Base-by-base conservation (phyloP, 2,797 vertebrate species). In the Tiaroga cobitis region DNA sequence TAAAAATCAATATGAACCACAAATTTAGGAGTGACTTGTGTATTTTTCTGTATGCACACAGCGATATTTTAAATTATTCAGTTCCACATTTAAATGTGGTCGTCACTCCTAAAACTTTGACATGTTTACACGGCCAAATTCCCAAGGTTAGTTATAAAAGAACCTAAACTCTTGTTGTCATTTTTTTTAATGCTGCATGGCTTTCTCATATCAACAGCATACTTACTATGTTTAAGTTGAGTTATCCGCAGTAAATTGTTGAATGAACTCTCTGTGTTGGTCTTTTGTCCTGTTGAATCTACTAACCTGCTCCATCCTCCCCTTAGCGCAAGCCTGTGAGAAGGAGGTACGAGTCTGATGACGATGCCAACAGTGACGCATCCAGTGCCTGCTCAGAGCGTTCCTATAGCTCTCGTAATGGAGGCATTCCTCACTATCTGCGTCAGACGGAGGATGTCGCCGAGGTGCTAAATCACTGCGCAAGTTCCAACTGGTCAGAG, bases 401-500 rank as follows among this genome's bases (percentile, higher is more conserved):
- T 85, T 99, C 98, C 0, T 99, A 98, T 0, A 94, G 98, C 86
- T 99, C 98, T 3, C 91, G 98, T 37, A 99, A 99, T 0, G 97
- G 98, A 2, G 97, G 97, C 54, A 95, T 97, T 49, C 97, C 98
- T 0, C 98, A 99, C 86, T 99, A 98, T 90, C 93, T 99, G 91
- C 96, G 98, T 0, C 98, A 99, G 92, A 98, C 97, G 0, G 98
- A 99, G 86, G 98, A 99, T 0, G 98, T 99, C 88, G 98, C 98
- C 0, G 98, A 99, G 93, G 97, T 99, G 83, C 95, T 99, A 65
- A 99, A 99, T 93, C 98, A 99, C 93, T 99, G 98, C 15, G 98
- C 98, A 89, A 99, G 97, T 93, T 97, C 98, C 91, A 99, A 99
- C 94, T 99, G 98, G 98, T 98, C 98, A 0, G 98, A 99, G 90